Evolutionary conservation across 2,888 invertebrate genomes (phyloP).

Genomic region (Leptopilina syphax): DNA sequence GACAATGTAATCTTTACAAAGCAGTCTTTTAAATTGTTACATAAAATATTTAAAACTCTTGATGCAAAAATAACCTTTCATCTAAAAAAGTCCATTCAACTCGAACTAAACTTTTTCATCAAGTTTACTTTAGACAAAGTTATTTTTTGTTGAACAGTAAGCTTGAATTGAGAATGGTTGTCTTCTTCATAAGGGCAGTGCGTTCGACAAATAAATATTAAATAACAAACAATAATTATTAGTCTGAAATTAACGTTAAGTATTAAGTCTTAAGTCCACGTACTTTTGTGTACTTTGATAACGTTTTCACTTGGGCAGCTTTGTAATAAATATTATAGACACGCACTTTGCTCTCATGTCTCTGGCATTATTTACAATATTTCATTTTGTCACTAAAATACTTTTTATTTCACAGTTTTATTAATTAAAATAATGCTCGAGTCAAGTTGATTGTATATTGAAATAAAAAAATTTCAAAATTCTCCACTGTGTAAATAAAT

Average conservation of each 20-base stretch:
- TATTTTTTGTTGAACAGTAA: background rate
- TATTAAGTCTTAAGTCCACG: constrained; percentile 39
- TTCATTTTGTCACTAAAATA: constrained; percentile 30
- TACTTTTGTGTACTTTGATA: constrained; percentile 35
- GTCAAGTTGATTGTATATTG: background rate
- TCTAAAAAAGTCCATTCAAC: too few relatives aligned
- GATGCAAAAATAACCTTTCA: too few relatives aligned
- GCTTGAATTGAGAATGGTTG: constrained; percentile 2
- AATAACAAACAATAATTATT: constrained; percentile 57
- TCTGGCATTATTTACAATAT: constrained; percentile 11
- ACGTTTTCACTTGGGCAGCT: constrained; percentile 19
- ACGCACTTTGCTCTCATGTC: constrained; percentile 17
- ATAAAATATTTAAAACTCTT: too few relatives aligned
- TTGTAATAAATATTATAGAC: constrained; percentile 14
- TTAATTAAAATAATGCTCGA: background rate
- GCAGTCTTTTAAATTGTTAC: too few relatives aligned
- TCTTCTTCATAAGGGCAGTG: constrained; percentile 31
- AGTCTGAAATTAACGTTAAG: constrained; percentile 44
- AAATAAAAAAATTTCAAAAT: background rate
- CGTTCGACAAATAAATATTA: constrained; percentile 42
- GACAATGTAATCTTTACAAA: too few relatives aligned
- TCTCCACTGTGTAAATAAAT: constrained; percentile 32
- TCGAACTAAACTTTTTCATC: too few relatives aligned
- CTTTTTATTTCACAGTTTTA: background rate
- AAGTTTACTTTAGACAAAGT: too few relatives aligned